A percentile compares a stretch with the other conserved stretches of the same genome.
Evolutionary conservation across 2,797 vertebrate genomes (phyloP).

Genomic region (Clarias platycephalus): DNA sequence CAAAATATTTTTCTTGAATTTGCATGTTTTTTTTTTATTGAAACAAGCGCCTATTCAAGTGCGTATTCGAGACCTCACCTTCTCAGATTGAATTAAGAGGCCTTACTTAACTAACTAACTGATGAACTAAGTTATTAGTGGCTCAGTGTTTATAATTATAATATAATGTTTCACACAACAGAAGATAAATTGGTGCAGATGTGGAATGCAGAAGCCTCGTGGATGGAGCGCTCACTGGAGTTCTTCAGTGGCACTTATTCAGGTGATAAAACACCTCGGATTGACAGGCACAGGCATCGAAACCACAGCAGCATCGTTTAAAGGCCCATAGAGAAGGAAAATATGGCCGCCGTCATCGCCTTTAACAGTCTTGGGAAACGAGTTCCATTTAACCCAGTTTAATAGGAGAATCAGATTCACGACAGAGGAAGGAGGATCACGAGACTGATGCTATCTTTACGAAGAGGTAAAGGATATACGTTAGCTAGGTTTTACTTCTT

Average conservation of each 20-base stretch:
- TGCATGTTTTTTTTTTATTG: no score
- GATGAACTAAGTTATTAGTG: neutral
- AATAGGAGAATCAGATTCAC: conserved; percentile 56
- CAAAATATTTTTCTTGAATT: neutral
- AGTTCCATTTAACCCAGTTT: conserved; percentile 54
- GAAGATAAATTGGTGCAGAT: neutral
- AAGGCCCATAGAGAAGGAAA: conserved; percentile 39
- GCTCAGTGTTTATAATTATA: neutral
- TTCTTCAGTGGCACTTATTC: conserved; percentile 19
- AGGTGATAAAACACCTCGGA: conserved; percentile 38
- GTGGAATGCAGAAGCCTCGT: neutral
- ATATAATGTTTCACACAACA: neutral
- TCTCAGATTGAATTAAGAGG: neutral
- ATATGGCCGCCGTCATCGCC: conserved; percentile 29
- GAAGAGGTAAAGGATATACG: neutral
- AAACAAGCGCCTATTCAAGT: neutral
- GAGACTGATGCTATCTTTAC: neutral
- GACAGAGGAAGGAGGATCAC: conserved; percentile 31
- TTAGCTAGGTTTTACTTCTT: neutral
- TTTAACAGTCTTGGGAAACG: conserved; percentile 47
- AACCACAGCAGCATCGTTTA: conserved; percentile 44
- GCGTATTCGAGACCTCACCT: neutral
- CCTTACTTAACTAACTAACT: no score
- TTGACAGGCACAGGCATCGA: conserved; percentile 54
- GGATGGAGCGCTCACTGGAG: neutral